These are phyloP conservation scores for Bovichtus diacanthus DNA, from an alignment of 2,797 vertebrate species.

Conservation along the genomic window DNA sequence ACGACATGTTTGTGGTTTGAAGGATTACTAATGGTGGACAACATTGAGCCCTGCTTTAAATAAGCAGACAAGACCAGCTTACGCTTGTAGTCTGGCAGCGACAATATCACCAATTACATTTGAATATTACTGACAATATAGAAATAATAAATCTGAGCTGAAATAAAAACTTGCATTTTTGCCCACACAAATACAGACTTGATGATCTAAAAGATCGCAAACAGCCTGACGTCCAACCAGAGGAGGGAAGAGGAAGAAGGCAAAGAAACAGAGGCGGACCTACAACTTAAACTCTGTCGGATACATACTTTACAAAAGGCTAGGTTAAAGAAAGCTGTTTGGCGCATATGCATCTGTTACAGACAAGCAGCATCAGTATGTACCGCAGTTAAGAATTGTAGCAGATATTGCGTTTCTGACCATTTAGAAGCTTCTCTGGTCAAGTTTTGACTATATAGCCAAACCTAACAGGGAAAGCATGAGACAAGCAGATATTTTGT, in stretches of 20 bases:
- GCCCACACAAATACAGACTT: slow-evolving; percentile 4
- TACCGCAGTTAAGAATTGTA: background rate
- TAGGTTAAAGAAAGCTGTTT: slow-evolving; percentile 15
- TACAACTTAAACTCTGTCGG: background rate
- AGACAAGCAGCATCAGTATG: slow-evolving; percentile 11
- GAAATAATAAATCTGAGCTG: slow-evolving; percentile 28
- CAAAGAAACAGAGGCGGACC: background rate
- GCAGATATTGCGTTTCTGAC: background rate
- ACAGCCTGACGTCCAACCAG: background rate
- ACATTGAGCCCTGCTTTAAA: slow-evolving; percentile 45
- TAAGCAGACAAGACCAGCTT: slow-evolving; percentile 47
- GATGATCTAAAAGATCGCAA: background rate
- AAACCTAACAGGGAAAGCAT: background rate
- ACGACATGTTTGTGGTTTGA: slow-evolving; percentile 17
- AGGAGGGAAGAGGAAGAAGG: background rate
- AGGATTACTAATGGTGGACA: slow-evolving; percentile 18
- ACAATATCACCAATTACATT: slow-evolving; percentile 19
- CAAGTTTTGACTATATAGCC: background rate
- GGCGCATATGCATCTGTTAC: background rate
- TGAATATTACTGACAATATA: slow-evolving; percentile 24
- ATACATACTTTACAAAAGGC: background rate
- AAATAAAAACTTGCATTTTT: slow-evolving; percentile 28
- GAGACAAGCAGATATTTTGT: slow-evolving; percentile 5
- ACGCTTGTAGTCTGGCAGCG: slow-evolving; percentile 51
- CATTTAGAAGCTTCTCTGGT: slow-evolving; percentile 34